Percentiles rank a stretch among this genome's conserved stretches.
phyloP scores from a whole-genome alignment of 2,888 invertebrate species.

The Latrodectus elegans region DNA sequence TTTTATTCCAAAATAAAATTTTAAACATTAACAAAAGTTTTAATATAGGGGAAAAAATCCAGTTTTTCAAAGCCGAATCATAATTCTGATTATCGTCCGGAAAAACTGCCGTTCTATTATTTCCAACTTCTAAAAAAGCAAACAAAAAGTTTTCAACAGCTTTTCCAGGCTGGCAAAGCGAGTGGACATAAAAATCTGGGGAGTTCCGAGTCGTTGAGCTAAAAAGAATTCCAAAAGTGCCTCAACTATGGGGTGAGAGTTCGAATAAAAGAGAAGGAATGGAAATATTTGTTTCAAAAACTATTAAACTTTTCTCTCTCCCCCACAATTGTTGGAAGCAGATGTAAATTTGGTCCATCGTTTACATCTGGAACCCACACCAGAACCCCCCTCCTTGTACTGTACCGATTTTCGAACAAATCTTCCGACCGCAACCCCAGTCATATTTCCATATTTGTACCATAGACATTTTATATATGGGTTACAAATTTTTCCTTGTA shows the following conservation, averaged over 20 bases:
- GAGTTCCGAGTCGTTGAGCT: constrained; percentile 13
- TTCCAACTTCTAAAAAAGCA: background rate
- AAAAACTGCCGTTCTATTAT: too few species aligned
- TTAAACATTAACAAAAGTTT: too few species aligned
- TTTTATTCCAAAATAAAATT: too few species aligned
- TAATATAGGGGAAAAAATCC: too few species aligned
- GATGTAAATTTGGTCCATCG: constrained; percentile 65
- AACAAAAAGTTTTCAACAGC: background rate
- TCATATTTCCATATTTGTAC: constrained; percentile 14
- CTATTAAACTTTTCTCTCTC: constrained; percentile 36
- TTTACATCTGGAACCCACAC: constrained; percentile 40
- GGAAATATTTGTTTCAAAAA: constrained; percentile 60
- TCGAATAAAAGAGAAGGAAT: constrained; percentile 18
- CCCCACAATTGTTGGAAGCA: constrained; percentile 5
- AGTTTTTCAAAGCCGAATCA: too few species aligned
- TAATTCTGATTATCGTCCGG: too few species aligned
- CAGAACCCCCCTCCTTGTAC: background rate
- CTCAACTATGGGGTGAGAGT: background rate
- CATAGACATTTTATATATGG: background rate
- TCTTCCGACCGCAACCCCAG: constrained; percentile 1
- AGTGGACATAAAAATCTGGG: background rate
- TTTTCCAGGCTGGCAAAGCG: background rate
- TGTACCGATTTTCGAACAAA: background rate
- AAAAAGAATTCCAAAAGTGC: background rate
- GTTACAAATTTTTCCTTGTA: background rate